Base-by-base conservation (phyloP, 2,888 invertebrate genomes). In the Caradrina kadenii region DNA sequence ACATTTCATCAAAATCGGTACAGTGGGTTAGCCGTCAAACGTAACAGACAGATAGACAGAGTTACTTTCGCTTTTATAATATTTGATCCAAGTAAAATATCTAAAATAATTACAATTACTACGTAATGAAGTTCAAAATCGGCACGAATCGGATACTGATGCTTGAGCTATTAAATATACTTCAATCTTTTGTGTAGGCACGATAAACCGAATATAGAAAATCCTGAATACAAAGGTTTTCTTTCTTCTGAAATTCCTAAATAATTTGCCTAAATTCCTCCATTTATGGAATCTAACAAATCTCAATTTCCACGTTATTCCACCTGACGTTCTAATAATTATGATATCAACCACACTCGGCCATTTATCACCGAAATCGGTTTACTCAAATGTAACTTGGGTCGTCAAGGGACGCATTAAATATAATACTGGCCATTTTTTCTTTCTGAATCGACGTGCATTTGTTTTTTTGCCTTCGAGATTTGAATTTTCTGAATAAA, bases 351-450 rank as follows among this genome's bases (percentile, higher is more conserved):
- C 73, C 21, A n/a, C 58, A 45, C 35, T 68, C 10, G 6, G 21
- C 15, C n/a, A 21, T 68, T 62, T 76, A 68, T 78, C 62, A 65
- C 35, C 3, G 10, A 17, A 65, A 73, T 53, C 39, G 64, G 48
- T 69, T 77, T 56, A n/a, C 45, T 76, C 59, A 63, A 26, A 21
- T 21, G 55, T 63, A 53, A 76, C 53, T 76, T 58, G 7, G n/a
- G n/a, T 45, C 35, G 60, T 61, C 63, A 45, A n/a, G 60, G 26
- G 45, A 54, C 62, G 10, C 53, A 71, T 76, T 76, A 50, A n/a
- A 58, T 58, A 45, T 71, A 70, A 76, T 63, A 22, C 17, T 11
- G 1, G 19, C 26, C 48, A 60, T 66, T 54, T 62, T 58, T 61
- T 59, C 64, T 68, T 35, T 45, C 49, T 17, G 17, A 21, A n/a